Evolutionary conservation across 2,113 vertebrate genomes (phyloP), one percentile per base, ranked within the genome.

Genomic region (Onychostruthus taczanowskii): DNA sequence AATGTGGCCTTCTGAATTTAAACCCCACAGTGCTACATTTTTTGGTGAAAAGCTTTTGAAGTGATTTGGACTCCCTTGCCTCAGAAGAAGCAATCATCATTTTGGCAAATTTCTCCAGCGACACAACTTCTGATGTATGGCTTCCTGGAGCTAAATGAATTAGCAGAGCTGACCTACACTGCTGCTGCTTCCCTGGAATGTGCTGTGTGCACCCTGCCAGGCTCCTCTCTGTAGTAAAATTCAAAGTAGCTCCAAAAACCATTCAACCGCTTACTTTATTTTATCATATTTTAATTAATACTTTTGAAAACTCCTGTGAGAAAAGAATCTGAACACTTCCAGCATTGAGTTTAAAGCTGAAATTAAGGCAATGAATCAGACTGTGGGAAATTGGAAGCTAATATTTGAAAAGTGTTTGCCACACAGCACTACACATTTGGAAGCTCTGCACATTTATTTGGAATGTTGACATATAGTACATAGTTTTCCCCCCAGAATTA

Each of bases 271-370:
- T 85, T 30, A 16, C 62, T 94, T 91, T 61, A 77, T 95, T 94
- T 92, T 56, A 77, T 93, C 90, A 44, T 86, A 84, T 95, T 95
- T 95, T 94, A 95, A 96, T 97, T 93, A 96, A 93, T 94, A 83
- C 58, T 92, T 94, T 78, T 80, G 59, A 95, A 96, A 94, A 78
- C 5, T 79, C 87, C 58, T n/a, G 15, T 62, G 76, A 89, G 87
- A 83, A 92, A 90, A 92, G 10, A 23, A 70, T 76, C 52, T 47
- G 63, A 93, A 61, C 49, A 44, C 58, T 88, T 84, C 72, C 89
- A 90, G 27, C 24, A 7, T 1, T 47, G 46, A 85, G n/a, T 84
- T 83, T 92, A 72, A 85, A 78, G 84, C 24, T 78, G 89, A 96
- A 95, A 95, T 96, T 78, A 89, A 95, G 37, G 50, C 52, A 93